A percentile compares a stretch with the other conserved stretches of the same genome.
Conservation (phyloP, 2,113 vertebrate genomes). For the Eclectus roratus region DNA sequence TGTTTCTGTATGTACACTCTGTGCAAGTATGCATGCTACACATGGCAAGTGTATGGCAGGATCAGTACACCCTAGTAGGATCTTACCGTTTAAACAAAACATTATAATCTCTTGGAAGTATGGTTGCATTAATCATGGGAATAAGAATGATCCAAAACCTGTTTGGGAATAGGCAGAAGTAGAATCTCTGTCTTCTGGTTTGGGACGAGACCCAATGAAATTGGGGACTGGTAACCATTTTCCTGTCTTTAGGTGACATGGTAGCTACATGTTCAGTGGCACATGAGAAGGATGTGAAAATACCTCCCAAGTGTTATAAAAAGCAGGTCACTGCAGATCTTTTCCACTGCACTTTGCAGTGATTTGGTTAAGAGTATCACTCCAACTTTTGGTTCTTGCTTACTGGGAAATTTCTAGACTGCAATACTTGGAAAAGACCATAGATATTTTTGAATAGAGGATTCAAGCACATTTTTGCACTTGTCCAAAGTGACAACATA, state of each 20-base stretch:
- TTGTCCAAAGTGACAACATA: not conserved
- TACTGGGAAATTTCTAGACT: not conserved
- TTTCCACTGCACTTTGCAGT: not conserved
- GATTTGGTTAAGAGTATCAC: not conserved
- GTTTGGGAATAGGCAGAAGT: not conserved
- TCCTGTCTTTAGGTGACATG: not conserved
- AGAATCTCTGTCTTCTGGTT: not conserved
- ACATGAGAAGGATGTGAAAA: not conserved
- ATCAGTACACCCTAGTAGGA: not conserved
- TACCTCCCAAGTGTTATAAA: not conserved
- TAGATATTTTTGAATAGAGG: not conserved
- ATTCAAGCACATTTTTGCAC: not conserved
- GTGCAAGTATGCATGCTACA: not conserved
- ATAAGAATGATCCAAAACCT: not conserved
- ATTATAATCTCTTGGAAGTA: not conserved
- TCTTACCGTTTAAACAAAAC: not conserved
- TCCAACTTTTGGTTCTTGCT: not conserved
- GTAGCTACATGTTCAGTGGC: not conserved
- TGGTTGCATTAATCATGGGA: not conserved
- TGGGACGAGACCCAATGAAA: not conserved
- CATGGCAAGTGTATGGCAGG: not conserved
- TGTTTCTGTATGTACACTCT: not conserved
- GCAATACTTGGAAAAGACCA: not conserved
- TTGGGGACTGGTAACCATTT: not conserved
- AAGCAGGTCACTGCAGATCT: not conserved